phyloP scores from a whole-genome alignment of 1,140 invertebrate genomes.

The Danaus plexippus region DNA sequence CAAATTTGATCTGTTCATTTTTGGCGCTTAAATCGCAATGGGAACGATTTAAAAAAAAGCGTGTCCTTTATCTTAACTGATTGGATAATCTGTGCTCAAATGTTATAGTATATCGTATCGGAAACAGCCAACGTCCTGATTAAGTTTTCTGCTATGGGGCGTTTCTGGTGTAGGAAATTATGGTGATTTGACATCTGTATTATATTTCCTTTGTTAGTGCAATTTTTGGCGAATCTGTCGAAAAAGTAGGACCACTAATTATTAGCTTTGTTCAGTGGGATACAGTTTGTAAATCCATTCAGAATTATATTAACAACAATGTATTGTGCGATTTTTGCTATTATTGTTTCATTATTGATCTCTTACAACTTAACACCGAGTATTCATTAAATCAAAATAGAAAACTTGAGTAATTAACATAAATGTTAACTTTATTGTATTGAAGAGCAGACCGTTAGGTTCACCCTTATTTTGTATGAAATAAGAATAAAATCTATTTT shows the following conservation, averaged over 20 bases:
- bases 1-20: slow-evolving; percentile 32
- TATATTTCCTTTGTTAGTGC: slow-evolving; percentile 45
- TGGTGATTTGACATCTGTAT: slow-evolving; percentile 61
- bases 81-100: slow-evolving; percentile 71
- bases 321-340: no score
- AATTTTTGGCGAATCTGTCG: slow-evolving; percentile 55
- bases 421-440: no score
- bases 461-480: no score
- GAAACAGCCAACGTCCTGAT: slow-evolving; percentile 64
- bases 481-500: no score
- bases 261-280: slow-evolving; percentile 41
- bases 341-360: no score
- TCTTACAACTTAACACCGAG: no score
- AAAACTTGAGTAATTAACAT: no score
- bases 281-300: no score
- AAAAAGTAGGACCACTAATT: slow-evolving; percentile 58
- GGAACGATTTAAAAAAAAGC: slow-evolving; percentile 46
- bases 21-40: slow-evolving; percentile 35
- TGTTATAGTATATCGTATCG: slow-evolving; percentile 66
- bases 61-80: slow-evolving; percentile 71
- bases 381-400: no score
- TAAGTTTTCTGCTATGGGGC: slow-evolving; percentile 56
- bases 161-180: slow-evolving; percentile 52
- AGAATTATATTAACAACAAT: no score
- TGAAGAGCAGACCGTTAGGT: no score